Conservation (phyloP, 2,797 vertebrate genomes). For the Iguana delicatissima region DNA sequence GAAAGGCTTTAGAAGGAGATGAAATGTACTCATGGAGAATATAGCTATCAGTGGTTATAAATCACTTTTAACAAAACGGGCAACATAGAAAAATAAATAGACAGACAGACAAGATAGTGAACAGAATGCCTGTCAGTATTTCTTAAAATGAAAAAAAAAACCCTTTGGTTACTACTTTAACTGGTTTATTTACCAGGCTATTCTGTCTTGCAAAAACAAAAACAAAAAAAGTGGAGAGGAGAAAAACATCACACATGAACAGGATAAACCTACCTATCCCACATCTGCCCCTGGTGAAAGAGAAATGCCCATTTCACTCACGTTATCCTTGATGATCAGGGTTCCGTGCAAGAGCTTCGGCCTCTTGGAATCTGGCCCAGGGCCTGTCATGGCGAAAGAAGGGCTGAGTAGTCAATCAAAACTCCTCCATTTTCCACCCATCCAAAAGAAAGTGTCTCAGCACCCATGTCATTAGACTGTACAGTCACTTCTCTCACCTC, state of each 20-base stretch:
- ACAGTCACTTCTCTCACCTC: too few species aligned
- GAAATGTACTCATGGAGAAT: too few species aligned
- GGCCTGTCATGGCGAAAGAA: slow-evolving; percentile 75
- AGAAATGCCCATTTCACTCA: slow-evolving; percentile 75
- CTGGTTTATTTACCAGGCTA: not conserved
- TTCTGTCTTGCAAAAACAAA: not conserved
- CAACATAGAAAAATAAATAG: not conserved
- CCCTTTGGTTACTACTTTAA: not conserved
- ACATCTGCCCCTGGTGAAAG: too few species aligned
- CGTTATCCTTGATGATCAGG: slow-evolving; percentile 95
- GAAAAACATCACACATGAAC: too few species aligned
- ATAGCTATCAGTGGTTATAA: too few species aligned
- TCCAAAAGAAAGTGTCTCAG: not conserved
- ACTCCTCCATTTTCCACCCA: not conserved
- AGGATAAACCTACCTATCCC: too few species aligned
- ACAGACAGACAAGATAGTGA: not conserved
- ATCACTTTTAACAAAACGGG: too few species aligned
- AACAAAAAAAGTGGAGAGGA: too few species aligned
- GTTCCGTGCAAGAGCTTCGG: slow-evolving; percentile 95
- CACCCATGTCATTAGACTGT: not conserved
- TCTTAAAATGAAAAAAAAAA: not conserved
- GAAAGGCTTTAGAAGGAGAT: too few species aligned
- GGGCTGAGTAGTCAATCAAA: accelerated
- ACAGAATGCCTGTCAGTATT: not conserved
- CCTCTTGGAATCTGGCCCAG: slow-evolving; percentile 90